These are phyloP conservation scores for Haplochromis burtoni DNA, from an alignment of 2,113 vertebrate species.

Conservation along the genomic window DNA sequence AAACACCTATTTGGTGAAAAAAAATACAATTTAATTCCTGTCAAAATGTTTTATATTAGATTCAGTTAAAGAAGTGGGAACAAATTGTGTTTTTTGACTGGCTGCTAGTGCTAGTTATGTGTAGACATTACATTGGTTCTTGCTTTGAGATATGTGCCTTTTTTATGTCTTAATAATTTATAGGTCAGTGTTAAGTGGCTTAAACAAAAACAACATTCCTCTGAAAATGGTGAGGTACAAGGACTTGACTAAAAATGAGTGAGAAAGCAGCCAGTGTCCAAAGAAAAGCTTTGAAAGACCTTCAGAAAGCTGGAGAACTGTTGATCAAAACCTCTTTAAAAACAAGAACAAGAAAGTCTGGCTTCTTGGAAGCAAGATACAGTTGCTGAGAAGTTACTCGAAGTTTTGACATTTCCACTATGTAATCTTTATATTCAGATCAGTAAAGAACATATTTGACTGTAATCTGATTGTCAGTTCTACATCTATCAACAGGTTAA, in stretches of 20 bases:
- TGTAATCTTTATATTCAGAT: neutral
- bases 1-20: neutral
- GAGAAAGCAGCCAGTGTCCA: neutral
- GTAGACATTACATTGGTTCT: neutral
- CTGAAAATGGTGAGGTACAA: neutral
- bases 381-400: neutral
- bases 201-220: neutral
- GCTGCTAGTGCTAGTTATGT: neutral
- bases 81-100: neutral
- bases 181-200: neutral
- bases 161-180: fast-evolving
- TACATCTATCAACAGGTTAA: neutral
- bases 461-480: neutral
- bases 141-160: neutral
- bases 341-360: neutral
- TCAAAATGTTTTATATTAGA: neutral
- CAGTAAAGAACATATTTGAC: neutral
- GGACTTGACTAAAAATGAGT: neutral
- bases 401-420: neutral
- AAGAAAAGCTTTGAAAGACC: neutral
- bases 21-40: neutral
- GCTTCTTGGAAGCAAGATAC: neutral
- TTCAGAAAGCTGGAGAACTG: neutral
- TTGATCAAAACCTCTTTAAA: neutral
- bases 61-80: neutral